Evolutionary conservation across 2,797 vertebrate genomes (phyloP), one percentile per base, ranked within the genome.

Genomic region (Aulostomus chinensis): DNA sequence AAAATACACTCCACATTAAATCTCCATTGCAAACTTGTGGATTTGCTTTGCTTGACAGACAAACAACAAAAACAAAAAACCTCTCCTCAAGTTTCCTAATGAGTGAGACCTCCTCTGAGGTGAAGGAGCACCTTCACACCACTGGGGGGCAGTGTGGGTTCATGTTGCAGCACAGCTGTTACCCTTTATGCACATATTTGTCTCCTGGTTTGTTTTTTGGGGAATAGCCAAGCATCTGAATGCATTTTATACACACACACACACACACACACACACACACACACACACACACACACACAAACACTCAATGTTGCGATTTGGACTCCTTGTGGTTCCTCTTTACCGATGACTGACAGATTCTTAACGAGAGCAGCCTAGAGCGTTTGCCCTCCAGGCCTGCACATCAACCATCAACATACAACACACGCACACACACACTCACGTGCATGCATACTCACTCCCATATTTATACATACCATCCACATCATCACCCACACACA

Each of bases 131-230:
- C 21, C 52, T 5, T 1, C 16, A 24, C 55, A 33, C 90, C 91
- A 90, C 89, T 81, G 69, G 91, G 78, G 87, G 90, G 88, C 90
- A 92, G 87, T 92, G 71, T 91, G 78, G 68, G 60, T 74, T 85
- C 78, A 88, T 5, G 65, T 69, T 75, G 36, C 32, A 26, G 9
- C 35, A 54, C 35, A 29, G 9, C 29, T 0, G 1, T 45, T 58
- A 24, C 38, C 17, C 22, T 15, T 50, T 26, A 22, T 53, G 35
- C 33, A 43, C 50, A 33, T 2, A 30, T 34, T 26, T 62, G 50
- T 48, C 60, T 47, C 31, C 45, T 45, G 22, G 13, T 50, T 79
- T 76, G 62, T 76, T 72, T 63, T 43, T 52, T 64, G 42, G 45
- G 70, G 71, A 68, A 73, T 78, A 81, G 80, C 76, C 80, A 77